These are phyloP conservation scores for Tribolium madens DNA, from an alignment of 1,140 invertebrate genomes.

Conservation along the genomic window DNA sequence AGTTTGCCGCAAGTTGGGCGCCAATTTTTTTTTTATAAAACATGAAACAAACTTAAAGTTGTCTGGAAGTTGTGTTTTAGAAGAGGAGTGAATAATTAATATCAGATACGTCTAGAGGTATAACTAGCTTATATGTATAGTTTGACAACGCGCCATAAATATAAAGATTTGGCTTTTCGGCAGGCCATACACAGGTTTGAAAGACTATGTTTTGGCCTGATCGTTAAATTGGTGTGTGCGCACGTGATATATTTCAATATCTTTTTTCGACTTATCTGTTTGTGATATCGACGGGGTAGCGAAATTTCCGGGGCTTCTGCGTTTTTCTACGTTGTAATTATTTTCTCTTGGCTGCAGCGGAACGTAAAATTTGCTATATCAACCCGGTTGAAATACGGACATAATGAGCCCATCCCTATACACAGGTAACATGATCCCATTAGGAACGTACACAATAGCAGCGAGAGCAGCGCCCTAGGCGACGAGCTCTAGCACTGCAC, in stretches of 20 bases:
- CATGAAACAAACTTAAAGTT: too few relatives aligned
- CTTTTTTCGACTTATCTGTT: conserved; percentile 27
- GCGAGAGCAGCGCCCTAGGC: conserved; percentile 33
- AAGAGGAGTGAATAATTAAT: too few relatives aligned
- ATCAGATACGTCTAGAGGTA: too few relatives aligned
- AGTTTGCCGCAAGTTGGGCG: not conserved
- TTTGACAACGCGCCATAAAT: not conserved
- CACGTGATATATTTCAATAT: conserved; percentile 31
- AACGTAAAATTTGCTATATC: not conserved
- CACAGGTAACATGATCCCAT: conserved; percentile 49
- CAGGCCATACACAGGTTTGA: not conserved
- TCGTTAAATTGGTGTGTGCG: conserved; percentile 34
- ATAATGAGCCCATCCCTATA: conserved; percentile 22
- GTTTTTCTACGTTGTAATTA: conserved; percentile 7
- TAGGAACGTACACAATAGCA: conserved; percentile 42
- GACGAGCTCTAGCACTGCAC: conserved; percentile 41
- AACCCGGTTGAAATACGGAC: conserved; percentile 4
- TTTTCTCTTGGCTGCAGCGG: conserved; percentile 21
- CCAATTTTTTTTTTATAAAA: too few relatives aligned
- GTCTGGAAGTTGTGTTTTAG: too few relatives aligned
- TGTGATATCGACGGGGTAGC: not conserved
- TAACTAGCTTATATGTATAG: not conserved
- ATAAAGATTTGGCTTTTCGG: not conserved
- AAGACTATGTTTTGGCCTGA: conserved; percentile 26
- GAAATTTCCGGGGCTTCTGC: not conserved